Evolutionary conservation across 2,797 vertebrate species (phyloP), one percentile per base, ranked within the genome.

Genomic region (Oophaga sylvatica): DNA sequence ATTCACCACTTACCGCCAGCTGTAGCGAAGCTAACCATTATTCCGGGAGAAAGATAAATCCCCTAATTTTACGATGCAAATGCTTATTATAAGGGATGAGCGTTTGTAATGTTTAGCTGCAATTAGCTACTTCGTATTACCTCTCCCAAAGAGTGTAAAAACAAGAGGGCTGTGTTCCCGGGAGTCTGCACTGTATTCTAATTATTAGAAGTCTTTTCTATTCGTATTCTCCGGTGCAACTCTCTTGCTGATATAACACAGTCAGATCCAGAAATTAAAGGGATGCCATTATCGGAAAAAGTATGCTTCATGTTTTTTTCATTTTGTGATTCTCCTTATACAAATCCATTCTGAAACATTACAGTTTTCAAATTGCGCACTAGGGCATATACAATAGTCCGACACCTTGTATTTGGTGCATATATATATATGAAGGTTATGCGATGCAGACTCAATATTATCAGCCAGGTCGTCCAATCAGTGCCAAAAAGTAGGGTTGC

Each of bases 41-140:
- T 79, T 57, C 59, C 56, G 19, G 19, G 53, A 1, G 48, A 11
- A 59, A 59, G 59, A 79, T 59, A 77, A 77, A 56, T 77, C 75
- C 75, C 48, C 6, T 77, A 79, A 79, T 79, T 79, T 79, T 59
- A 29, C 9, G 53, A 59, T 79, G 35, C 41, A n/a, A 75, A 75
- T 45, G 53, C 76, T 60, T 79, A 59, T 79, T 79, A 59, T 35
- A 60, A 79, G 0, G 77, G 77, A 41, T 63, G 78, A 63, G 35
- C 59, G 35, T 62, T 62, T 60, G 57, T 80, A 62, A 62, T 26
- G 63, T 62, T 80, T 41, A 63, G 78, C 59, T 2, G 59, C 78
- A 63, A 80, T 80, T 63, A 80, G 59, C 59, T 15, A 0, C 35
- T 31, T 22, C 29, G 3, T n/a, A 41, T 60, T 22, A 80, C 78